These are phyloP conservation scores for Porphyrio hochstetteri DNA, from an alignment of 2,113 vertebrate species.

Conservation along the genomic window DNA sequence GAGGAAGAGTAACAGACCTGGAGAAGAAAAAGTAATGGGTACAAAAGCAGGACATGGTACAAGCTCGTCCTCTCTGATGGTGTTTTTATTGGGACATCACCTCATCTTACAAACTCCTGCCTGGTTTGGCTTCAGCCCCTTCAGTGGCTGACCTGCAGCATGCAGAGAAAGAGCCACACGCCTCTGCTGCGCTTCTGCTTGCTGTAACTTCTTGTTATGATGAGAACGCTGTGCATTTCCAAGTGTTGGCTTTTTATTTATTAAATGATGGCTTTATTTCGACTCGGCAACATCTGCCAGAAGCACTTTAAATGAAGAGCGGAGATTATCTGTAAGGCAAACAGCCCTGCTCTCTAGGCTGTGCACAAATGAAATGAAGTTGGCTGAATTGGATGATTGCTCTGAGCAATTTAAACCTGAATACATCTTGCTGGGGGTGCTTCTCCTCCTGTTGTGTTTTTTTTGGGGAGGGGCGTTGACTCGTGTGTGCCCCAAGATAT, in stretches of 20 bases:
- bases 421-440: background rate
- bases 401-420: background rate
- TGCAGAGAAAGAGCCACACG: accelerated
- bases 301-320: background rate
- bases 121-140: background rate
- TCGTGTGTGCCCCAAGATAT: accelerated
- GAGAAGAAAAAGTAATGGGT: background rate
- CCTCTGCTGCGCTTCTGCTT: background rate
- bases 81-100: accelerated
- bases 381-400: background rate
- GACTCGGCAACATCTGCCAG: background rate
- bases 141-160: accelerated
- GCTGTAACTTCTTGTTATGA: background rate
- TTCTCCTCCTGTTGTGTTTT: background rate
- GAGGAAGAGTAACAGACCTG: background rate
- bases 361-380: background rate
- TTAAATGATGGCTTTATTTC: background rate
- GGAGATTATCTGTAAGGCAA: background rate
- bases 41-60: background rate
- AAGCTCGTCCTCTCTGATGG: background rate
- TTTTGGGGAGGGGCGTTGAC: background rate
- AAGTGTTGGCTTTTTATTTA: background rate
- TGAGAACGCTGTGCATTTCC: accelerated
- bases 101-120: background rate
- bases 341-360: background rate